These are phyloP conservation scores for Diplosoma virens DNA, from an alignment of 23 tunicate genomes.

Conservation along the genomic window DNA sequence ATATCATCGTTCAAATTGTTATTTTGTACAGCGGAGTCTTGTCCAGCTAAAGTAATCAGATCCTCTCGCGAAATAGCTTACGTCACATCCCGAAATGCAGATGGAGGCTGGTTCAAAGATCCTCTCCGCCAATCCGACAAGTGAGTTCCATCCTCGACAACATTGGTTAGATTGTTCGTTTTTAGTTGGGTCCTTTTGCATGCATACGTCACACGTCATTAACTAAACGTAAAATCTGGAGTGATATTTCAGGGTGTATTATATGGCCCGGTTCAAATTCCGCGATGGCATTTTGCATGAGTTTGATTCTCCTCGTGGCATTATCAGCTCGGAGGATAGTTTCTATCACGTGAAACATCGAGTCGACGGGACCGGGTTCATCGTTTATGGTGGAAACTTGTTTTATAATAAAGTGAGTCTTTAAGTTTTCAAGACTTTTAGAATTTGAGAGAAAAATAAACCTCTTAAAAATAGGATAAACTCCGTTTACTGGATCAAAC, in stretches of 20 bases:
- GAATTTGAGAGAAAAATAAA: no score
- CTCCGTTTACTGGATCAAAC: no score
- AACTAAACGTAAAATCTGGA: background rate
- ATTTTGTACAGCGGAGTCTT: conserved; percentile 47
- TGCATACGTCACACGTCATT: background rate
- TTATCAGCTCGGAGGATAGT: conserved; percentile 22
- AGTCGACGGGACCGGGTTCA: conserved; percentile 93
- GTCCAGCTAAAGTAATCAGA: conserved; percentile 55
- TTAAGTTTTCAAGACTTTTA: no score
- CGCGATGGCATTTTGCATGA: conserved; percentile 34
- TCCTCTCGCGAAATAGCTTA: background rate
- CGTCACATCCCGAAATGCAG: conserved; percentile 27
- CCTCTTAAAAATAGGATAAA: no score
- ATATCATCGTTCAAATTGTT: background rate
- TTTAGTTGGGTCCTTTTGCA: background rate
- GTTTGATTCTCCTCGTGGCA: conserved; percentile 16
- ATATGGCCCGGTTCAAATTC: conserved; percentile 56
- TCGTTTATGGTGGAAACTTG: conserved; percentile 79
- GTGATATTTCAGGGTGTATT: conserved; percentile 44
- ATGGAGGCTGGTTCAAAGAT: conserved; percentile 82
- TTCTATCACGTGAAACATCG: conserved; percentile 47
- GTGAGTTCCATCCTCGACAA: conserved; percentile 21
- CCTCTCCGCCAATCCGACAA: conserved; percentile 62
- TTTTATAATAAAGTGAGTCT: conserved; percentile 74
- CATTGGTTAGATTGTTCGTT: background rate